phyloP scores from a whole-genome alignment of 2,888 invertebrate genomes.

The Lumbricus terrestris region DNA sequence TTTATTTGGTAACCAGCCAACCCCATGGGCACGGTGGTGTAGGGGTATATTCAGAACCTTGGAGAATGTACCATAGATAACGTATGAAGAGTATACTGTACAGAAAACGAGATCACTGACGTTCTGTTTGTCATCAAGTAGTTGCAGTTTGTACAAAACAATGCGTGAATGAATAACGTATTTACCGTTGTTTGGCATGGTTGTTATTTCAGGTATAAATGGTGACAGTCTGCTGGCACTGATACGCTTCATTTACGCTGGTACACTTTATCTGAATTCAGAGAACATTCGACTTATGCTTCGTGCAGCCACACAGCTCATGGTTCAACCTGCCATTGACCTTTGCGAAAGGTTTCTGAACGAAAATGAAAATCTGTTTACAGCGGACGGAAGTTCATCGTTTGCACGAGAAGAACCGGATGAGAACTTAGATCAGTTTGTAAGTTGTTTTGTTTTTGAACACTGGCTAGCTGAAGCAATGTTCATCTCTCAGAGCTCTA shows the following conservation, averaged over 20 bases:
- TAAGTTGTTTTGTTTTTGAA: neutral
- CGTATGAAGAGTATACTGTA: neutral
- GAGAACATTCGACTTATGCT: neutral
- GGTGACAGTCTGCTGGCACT: neutral
- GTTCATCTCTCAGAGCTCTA: neutral
- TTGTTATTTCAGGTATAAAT: neutral
- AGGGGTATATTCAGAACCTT: too few species aligned
- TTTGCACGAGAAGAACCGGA: neutral
- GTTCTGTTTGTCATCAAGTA: neutral
- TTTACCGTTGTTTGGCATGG: neutral
- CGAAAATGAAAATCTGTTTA: neutral
- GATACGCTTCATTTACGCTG: constrained; percentile 23
- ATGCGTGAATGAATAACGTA: neutral
- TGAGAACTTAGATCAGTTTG: neutral
- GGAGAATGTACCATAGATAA: too few species aligned
- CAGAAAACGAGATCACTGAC: neutral
- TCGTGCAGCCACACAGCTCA: constrained; percentile 16
- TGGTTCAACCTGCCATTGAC: neutral
- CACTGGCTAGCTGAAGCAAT: neutral
- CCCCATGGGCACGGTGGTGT: too few species aligned
- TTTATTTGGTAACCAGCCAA: too few species aligned
- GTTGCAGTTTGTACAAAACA: neutral
- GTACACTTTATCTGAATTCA: constrained; percentile 15
- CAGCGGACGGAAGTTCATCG: neutral
- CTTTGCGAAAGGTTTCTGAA: neutral